phyloP scores from a whole-genome alignment of 2,888 invertebrate species.

The Prenolepis imparis region DNA sequence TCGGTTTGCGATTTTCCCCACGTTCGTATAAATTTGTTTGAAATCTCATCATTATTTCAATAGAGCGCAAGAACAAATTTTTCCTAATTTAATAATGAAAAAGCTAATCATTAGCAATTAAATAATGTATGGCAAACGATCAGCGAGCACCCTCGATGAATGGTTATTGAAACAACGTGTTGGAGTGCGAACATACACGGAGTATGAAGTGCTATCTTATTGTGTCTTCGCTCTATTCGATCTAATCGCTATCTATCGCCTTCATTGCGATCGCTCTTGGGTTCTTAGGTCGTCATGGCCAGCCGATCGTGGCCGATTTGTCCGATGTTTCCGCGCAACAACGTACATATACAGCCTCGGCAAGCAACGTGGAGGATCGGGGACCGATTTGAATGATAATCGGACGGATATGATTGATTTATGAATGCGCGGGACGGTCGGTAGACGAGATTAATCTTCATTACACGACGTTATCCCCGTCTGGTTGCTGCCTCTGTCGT shows the following conservation, averaged over 20 bases:
- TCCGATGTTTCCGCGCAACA: slow-evolving; percentile 56
- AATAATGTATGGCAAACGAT: slow-evolving; percentile 5
- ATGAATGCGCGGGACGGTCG: slow-evolving; percentile 75
- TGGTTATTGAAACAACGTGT: neutral
- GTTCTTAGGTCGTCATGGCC: slow-evolving; percentile 32
- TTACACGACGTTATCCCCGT: slow-evolving; percentile 80
- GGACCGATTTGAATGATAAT: slow-evolving; percentile 83
- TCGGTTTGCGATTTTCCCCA: neutral
- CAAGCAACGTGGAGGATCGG: slow-evolving; percentile 62
- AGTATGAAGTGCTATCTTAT: neutral
- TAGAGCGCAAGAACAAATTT: neutral
- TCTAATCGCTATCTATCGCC: slow-evolving; percentile 42
- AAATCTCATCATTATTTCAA: slow-evolving; percentile 26
- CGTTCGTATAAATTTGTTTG: slow-evolving; percentile 15
- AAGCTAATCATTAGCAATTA: neutral
- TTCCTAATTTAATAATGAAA: no score
- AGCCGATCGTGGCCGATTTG: slow-evolving; percentile 55
- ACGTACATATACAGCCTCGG: slow-evolving; percentile 26
- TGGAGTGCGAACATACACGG: neutral
- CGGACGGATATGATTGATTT: slow-evolving; percentile 82
- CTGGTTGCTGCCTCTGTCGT: slow-evolving; percentile 55
- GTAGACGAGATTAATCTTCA: slow-evolving; percentile 82
- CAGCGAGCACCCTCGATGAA: neutral
- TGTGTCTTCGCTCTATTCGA: neutral
- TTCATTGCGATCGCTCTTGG: slow-evolving; percentile 57